Conservation (phyloP, 2,888 invertebrate genomes). For the Drosophila borborema region DNA sequence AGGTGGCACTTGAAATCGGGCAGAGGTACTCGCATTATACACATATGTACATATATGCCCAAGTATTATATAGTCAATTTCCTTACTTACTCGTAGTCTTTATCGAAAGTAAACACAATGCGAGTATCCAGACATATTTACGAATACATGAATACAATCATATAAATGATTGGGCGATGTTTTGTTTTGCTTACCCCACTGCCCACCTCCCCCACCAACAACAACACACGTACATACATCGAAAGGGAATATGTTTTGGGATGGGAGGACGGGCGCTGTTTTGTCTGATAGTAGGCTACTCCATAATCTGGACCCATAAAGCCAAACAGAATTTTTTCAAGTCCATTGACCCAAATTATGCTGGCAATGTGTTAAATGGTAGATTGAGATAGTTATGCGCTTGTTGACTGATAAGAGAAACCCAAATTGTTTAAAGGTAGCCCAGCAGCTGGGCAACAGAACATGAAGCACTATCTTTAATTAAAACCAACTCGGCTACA, state of each 20-base stretch:
- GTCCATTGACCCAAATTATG: slow-evolving; percentile 71
- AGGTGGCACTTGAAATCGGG: slow-evolving; percentile 69
- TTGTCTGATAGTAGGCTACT: slow-evolving; percentile 24
- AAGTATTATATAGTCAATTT: slow-evolving; percentile 67
- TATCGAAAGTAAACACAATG: slow-evolving; percentile 74
- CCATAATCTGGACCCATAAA: slow-evolving; percentile 48
- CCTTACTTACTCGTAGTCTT: slow-evolving; percentile 56
- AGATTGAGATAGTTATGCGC: slow-evolving; percentile 52
- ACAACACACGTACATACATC: background rate
- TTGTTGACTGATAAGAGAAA: slow-evolving; percentile 59
- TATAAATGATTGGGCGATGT: slow-evolving; percentile 56
- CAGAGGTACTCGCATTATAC: slow-evolving; percentile 13
- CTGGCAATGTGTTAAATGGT: slow-evolving; percentile 61
- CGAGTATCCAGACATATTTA: slow-evolving; percentile 18
- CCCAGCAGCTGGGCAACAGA: slow-evolving; percentile 7
- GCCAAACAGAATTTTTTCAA: slow-evolving; percentile 52
- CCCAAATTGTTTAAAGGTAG: slow-evolving; percentile 44
- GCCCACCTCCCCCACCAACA: background rate
- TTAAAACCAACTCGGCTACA: slow-evolving; percentile 34
- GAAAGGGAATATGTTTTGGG: background rate
- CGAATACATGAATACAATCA: slow-evolving; percentile 36
- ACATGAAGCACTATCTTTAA: slow-evolving; percentile 39
- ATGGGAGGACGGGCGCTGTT: background rate
- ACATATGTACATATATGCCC: slow-evolving; percentile 24
- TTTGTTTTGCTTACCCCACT: slow-evolving; percentile 31